Evolutionary conservation across 2,888 invertebrate genomes (phyloP), one percentile per base, ranked within the genome.

Genomic region (Ophion obscuratus): DNA sequence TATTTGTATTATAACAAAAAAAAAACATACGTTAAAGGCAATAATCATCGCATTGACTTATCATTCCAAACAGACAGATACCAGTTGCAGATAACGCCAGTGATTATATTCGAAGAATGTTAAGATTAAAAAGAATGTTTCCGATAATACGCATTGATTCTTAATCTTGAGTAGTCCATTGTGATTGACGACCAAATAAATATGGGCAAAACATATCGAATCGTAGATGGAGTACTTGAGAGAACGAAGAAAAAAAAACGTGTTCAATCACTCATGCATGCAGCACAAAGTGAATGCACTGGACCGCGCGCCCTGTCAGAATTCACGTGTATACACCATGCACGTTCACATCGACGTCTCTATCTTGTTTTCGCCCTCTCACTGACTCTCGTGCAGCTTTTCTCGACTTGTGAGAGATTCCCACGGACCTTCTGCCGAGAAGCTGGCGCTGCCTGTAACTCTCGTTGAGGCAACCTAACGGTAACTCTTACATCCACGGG

Each of bases 401-500:
- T 27, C 53, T 36, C 53, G 47, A 64, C 66, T 78, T 85, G 67
- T 36, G 36, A 70, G 70, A 68, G 70, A 79, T 82, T 85, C 85
- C 82, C 82, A 79, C 85, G 82, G 59, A 70, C 20, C 59, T 82
- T 85, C 79, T 75, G 82, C 68, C 84, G 68, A 17, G 74, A 24
- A 47, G 73, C 64, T 47, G 62, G 31, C 70, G 61, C 80, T 77
- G 66, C 36, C 71, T 68, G 17, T 53, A 47, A 73, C 71, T 64
- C 66, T 59, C 47, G 70, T 71, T 74, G 36, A 64, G 61, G 68
- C 75, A 85, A 79, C 36, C 75, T 85, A 85, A 85, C 85, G 85
- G 85, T 85, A 85, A 81, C 74, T 82, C 59, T 85, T 79, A 79
- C 66, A 70, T 85, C 85, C 85, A 11, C 75, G 81, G 59, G 64